phyloP scores from a whole-genome alignment of 1,140 invertebrate species.

The Spodoptera frugiperda region DNA sequence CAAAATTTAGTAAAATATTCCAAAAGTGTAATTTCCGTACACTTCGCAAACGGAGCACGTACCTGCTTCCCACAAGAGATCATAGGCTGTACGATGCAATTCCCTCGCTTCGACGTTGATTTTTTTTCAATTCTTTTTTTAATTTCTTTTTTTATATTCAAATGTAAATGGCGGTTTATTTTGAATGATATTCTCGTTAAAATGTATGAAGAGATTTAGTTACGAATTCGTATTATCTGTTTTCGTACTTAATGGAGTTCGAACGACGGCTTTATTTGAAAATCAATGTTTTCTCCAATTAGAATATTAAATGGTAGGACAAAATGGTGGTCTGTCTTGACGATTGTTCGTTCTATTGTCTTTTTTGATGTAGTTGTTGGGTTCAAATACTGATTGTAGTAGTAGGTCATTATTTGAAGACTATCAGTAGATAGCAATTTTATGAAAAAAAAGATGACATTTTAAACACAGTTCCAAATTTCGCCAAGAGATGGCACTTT shows the following conservation, averaged over 20 bases:
- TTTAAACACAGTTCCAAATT: too few species aligned
- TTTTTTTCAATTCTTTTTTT: slow-evolving; percentile 4
- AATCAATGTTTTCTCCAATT: too few species aligned
- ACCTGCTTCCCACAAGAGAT: slow-evolving; percentile 5
- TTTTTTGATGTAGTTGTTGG: too few species aligned
- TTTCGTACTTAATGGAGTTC: background rate
- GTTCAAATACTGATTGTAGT: too few species aligned
- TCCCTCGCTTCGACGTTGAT: background rate
- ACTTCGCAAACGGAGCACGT: slow-evolving; percentile 13
- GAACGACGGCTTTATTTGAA: too few species aligned
- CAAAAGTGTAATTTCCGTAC: slow-evolving; percentile 1
- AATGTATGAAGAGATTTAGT: background rate
- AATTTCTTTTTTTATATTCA: background rate
- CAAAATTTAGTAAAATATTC: slow-evolving; percentile 3
- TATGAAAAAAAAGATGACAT: too few species aligned
- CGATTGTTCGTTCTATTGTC: too few species aligned
- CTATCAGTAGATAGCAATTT: too few species aligned
- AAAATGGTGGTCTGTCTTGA: too few species aligned
- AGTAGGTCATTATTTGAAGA: too few species aligned
- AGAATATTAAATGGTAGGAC: too few species aligned
- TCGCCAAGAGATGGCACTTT: too few species aligned
- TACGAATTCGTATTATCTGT: background rate
- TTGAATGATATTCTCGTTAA: slow-evolving; percentile 21
- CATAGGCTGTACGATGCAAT: slow-evolving; percentile 9
- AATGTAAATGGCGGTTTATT: background rate